Percentiles rank a stretch among this genome's conserved stretches.
Evolutionary conservation across 2,797 vertebrate species (phyloP).

Genomic region (Ptychadena robeensis): DNA sequence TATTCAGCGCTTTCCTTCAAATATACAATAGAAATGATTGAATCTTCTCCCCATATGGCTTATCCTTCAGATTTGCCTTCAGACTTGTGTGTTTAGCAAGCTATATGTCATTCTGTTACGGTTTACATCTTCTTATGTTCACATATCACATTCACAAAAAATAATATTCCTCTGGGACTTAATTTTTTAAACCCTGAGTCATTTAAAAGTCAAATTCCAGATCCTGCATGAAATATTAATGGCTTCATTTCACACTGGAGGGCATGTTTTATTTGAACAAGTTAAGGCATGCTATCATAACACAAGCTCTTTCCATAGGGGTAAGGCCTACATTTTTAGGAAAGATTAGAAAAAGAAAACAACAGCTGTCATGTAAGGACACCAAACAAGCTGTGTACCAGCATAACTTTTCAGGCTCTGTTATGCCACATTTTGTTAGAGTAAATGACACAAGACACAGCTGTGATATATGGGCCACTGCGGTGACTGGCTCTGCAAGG

Average conservation of each 20-base stretch:
- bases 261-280: slow-evolving; percentile 72
- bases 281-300: slow-evolving; percentile 67
- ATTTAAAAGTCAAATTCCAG: slow-evolving; percentile 73
- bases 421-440: slow-evolving; percentile 66
- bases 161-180: slow-evolving; percentile 67
- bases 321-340: slow-evolving; percentile 64
- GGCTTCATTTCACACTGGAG: slow-evolving; percentile 71
- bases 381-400: slow-evolving; percentile 37
- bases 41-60: too few species aligned
- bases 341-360: slow-evolving; percentile 62
- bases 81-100: too few species aligned
- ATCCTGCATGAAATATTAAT: slow-evolving; percentile 72
- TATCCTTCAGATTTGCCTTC: too few species aligned
- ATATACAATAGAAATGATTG: too few species aligned
- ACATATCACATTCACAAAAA: slow-evolving; percentile 57
- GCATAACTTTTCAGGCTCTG: slow-evolving; percentile 68
- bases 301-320: slow-evolving; percentile 60
- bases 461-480: slow-evolving; percentile 17
- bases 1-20: too few species aligned
- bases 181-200: slow-evolving; percentile 69
- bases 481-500: background rate
- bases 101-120: too few species aligned
- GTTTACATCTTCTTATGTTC: too few species aligned
- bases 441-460: slow-evolving; percentile 31
- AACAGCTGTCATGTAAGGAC: slow-evolving; percentile 60